Base-by-base conservation (phyloP, 2,888 invertebrate genomes). In the Keiferia lycopersicella region DNA sequence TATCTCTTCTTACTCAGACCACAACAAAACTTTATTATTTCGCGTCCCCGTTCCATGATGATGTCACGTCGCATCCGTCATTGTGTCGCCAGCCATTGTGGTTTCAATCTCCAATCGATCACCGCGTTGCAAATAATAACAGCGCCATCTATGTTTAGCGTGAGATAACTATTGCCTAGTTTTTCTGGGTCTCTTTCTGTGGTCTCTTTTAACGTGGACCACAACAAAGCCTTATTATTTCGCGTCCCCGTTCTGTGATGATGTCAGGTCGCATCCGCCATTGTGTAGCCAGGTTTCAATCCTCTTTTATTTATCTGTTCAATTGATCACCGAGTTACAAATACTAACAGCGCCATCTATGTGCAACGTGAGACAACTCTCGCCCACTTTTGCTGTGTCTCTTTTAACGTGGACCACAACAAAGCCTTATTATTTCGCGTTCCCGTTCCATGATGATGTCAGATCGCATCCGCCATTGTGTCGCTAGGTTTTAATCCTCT, bases 371-470 rank as follows among this genome's bases (percentile, higher is more conserved):
- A 4, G 34, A 34, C 34, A 34, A 34, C 34, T 34, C 8, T 34
- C 6, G 4, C 34, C 34, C n/a, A n/a, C n/a, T n/a, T 12, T 12
- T 12, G 39, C 6, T 12, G 10, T 6, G 39, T 12, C 39, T 39
- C 12, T 12, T 39, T 39, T 12, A 39, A 3, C n/a, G 12, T 78
- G 66, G 0, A 60, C 81, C 84, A 74, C 64, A 18, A 41, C 67
- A 71, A 64, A 78, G 88, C 86, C 88, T 89, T 91, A 90, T 91
- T 91, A 91, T 91, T 89, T 88, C 88, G 87, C 89, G 88, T 84
- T 86, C 89, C 82, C 88, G 86, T 89, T 89, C 87, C 84, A 81
- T 89, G 90, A 90, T 89, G 89, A 91, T 87, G 90, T 91, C 90
- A 88, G 89, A 86, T 86, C 87, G 83, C 79, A 87, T 88, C 88